Conservation (phyloP, 2,797 vertebrate genomes). For the Urophycis tenuis region DNA sequence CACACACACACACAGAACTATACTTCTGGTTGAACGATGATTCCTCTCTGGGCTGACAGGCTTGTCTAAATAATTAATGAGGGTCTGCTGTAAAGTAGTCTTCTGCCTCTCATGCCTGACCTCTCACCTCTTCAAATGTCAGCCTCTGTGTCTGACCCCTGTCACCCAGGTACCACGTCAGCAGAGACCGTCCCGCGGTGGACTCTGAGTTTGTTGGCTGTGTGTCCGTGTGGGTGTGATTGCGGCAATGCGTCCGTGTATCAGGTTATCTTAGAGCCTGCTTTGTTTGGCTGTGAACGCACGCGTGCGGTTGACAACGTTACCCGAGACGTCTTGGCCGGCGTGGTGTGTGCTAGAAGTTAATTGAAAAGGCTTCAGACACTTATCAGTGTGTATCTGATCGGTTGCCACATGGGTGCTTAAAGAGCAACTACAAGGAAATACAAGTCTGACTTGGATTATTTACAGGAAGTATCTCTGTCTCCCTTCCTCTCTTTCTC, state of each 20-base stretch:
- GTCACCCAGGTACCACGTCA: conserved; percentile 5
- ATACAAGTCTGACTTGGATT: background rate
- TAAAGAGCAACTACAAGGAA: background rate
- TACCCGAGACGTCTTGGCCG: conserved; percentile 52
- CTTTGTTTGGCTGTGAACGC: conserved; percentile 18
- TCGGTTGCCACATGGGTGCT: background rate
- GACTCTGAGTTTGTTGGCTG: conserved; percentile 12
- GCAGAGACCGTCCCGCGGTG: conserved; percentile 15
- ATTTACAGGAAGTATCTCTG: conserved; percentile 1
- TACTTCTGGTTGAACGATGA: conserved; percentile 50
- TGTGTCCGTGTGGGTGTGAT: conserved; percentile 13
- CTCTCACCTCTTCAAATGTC: conserved; percentile 56
- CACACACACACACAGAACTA: conserved; percentile 22
- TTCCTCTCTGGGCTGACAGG: conserved; percentile 50
- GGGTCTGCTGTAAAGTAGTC: conserved; percentile 43
- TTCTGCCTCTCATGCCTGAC: conserved; percentile 43
- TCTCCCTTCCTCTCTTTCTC: background rate
- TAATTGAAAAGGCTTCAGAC: conserved; percentile 17
- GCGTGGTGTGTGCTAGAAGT: conserved; percentile 40
- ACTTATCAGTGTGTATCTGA: background rate
- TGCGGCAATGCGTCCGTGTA: background rate
- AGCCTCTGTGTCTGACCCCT: conserved; percentile 17
- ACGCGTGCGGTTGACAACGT: conserved; percentile 24
- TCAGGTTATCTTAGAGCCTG: background rate
- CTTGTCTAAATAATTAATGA: conserved; percentile 66